Evolutionary conservation across 1,140 invertebrate genomes (phyloP).

Genomic region (Caenorhabditis tropicalis): DNA sequence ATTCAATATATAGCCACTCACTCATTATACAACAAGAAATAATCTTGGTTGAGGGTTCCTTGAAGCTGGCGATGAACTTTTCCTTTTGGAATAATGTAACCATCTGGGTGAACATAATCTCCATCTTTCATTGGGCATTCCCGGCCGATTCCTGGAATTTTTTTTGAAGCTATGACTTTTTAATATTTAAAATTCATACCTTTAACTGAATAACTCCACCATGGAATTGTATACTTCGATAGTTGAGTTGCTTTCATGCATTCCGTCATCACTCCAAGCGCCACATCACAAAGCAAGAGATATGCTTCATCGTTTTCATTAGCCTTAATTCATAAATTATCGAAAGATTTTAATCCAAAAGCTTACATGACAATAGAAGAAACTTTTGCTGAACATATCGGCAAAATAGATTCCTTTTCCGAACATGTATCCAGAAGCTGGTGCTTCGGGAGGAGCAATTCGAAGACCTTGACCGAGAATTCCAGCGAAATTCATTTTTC

Average conservation of each 20-base stretch:
- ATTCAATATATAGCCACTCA: slow-evolving; percentile 64
- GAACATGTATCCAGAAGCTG: slow-evolving; percentile 93
- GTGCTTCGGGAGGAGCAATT: slow-evolving; percentile 94
- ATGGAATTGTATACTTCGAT: slow-evolving; percentile 75
- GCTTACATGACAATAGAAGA: slow-evolving; percentile 41
- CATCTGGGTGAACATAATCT: slow-evolving; percentile 70
- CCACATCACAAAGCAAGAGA: slow-evolving; percentile 91
- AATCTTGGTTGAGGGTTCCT: background rate
- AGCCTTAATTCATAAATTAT: background rate
- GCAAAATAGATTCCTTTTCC: slow-evolving; percentile 90
- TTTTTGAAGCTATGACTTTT: too few species aligned
- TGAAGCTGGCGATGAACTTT: background rate
- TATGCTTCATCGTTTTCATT: slow-evolving; percentile 2
- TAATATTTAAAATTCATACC: background rate
- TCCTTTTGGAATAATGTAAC: slow-evolving; percentile 17
- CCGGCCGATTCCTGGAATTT: slow-evolving; percentile 80
- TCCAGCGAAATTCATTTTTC: slow-evolving; percentile 90
- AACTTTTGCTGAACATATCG: slow-evolving; percentile 94
- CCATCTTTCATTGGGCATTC: slow-evolving; percentile 75
- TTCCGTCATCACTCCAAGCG: slow-evolving; percentile 88
- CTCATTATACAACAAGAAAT: slow-evolving; percentile 83
- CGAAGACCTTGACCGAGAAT: slow-evolving; percentile 94
- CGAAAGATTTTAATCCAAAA: too few species aligned
- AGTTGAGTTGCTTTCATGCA: slow-evolving; percentile 78
- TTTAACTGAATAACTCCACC: background rate